Conservation (phyloP, 2,797 vertebrate genomes). For the Acestrorhynchus altus region DNA sequence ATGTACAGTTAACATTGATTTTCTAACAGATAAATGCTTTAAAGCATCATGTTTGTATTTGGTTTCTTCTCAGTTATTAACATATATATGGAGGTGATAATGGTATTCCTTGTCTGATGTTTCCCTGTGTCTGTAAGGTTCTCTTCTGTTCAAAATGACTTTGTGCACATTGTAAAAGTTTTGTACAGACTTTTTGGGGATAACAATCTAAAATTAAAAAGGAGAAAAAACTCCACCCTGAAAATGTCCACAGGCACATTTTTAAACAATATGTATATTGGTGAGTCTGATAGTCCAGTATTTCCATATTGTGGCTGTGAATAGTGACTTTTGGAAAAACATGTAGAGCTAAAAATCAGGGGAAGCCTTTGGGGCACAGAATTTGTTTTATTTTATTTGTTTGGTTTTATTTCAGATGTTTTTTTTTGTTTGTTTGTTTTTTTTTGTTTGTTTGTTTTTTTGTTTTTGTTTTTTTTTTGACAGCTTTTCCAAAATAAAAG, state of each 20-base stretch:
- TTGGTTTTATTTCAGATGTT: conserved; percentile 61
- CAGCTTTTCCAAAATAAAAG: conserved; percentile 45
- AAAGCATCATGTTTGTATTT: conserved; percentile 57
- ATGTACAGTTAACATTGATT: conserved; percentile 55
- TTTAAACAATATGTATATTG: conserved; percentile 66
- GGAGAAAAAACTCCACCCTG: conserved; percentile 56
- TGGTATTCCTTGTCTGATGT: conserved; percentile 62
- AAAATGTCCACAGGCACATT: conserved; percentile 72
- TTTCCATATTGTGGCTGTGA: conserved; percentile 66
- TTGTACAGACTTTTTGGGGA: conserved; percentile 63
- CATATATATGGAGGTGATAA: conserved; percentile 57
- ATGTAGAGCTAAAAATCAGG: conserved; percentile 54
- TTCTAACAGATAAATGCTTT: conserved; percentile 60
- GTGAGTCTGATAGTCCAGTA: conserved; percentile 44
- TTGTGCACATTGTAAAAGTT: conserved; percentile 60
- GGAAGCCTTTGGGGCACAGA: conserved; percentile 60
- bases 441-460: conserved; percentile 39
- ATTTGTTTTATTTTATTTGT: too few species aligned
- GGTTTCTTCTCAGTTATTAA: conserved; percentile 55
- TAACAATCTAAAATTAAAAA: conserved; percentile 59
- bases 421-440: conserved; percentile 51
- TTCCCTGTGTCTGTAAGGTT: conserved; percentile 55
- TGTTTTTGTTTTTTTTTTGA: conserved; percentile 37
- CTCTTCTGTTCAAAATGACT: conserved; percentile 59
- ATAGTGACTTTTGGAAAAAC: conserved; percentile 60